phyloP scores from a whole-genome alignment of 1,140 invertebrate genomes.

The Coenobita brevimanus region DNA sequence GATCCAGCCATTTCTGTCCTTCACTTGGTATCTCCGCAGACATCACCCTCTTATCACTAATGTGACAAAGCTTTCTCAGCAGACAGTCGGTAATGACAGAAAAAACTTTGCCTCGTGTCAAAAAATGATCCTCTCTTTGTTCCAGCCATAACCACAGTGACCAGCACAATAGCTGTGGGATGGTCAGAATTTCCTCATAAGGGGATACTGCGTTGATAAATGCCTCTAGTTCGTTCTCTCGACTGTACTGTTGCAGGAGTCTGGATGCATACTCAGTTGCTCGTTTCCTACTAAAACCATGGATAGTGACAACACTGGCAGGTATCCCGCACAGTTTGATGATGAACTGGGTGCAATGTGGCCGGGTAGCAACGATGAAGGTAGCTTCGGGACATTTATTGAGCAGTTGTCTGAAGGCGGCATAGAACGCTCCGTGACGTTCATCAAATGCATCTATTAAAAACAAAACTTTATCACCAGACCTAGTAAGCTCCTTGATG shows the following conservation, averaged over 20 bases:
- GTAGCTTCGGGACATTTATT: background rate
- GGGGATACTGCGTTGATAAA: conserved; percentile 2
- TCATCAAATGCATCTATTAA: conserved; percentile 32
- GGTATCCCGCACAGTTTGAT: background rate
- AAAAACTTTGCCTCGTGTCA: background rate
- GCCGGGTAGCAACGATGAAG: conserved; percentile 18
- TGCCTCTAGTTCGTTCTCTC: background rate
- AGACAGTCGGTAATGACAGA: conserved; percentile 20
- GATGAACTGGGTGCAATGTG: conserved; percentile 13
- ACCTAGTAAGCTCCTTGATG: background rate
- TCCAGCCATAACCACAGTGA: conserved; percentile 13
- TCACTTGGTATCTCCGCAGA: conserved; percentile 17
- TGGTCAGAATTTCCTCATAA: conserved; percentile 20
- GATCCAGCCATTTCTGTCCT: background rate
- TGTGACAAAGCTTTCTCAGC: conserved; percentile 28
- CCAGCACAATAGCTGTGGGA: conserved; percentile 36
- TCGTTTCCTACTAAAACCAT: conserved; percentile 10
- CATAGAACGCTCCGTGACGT: background rate
- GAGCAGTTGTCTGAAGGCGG: background rate
- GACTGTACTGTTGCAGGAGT: background rate
- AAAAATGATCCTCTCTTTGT: background rate
- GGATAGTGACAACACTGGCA: background rate
- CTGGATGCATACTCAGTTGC: background rate
- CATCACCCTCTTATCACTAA: conserved; percentile 11
- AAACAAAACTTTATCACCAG: conserved; percentile 19